Conservation (phyloP, 2,113 vertebrate species). For the Neodontobutis hainanensis region DNA sequence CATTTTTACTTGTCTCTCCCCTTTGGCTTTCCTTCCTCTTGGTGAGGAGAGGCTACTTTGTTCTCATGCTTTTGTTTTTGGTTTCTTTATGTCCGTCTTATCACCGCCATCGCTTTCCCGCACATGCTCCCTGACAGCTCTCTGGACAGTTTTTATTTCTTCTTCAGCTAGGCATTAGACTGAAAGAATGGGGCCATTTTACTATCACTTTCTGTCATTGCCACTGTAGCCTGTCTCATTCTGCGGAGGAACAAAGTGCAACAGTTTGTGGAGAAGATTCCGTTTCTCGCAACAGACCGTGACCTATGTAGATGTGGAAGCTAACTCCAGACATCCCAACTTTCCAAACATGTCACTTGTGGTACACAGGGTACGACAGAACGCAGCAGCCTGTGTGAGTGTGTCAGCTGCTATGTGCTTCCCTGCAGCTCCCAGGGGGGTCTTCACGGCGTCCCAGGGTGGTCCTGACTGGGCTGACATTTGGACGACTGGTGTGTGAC, state of each 20-base stretch:
- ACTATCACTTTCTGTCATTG: conserved; percentile 40
- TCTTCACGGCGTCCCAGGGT: conserved; percentile 52
- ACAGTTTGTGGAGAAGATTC: conserved; percentile 13
- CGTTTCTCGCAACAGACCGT: conserved; percentile 18
- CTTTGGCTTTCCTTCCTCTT: conserved; percentile 33
- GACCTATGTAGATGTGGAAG: conserved; percentile 22
- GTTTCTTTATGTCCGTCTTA: conserved; percentile 27
- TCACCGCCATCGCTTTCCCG: background rate
- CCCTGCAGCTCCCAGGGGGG: conserved; percentile 56
- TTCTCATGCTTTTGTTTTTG: conserved; percentile 46
- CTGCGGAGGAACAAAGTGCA: conserved; percentile 18
- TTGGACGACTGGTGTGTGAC: conserved; percentile 62
- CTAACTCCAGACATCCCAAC: conserved; percentile 25
- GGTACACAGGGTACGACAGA: conserved; percentile 16
- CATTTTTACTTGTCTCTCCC: conserved; percentile 24
- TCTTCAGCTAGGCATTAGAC: conserved; percentile 39
- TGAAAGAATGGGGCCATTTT: conserved; percentile 70
- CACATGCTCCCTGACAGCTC: conserved; percentile 27
- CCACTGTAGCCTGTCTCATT: conserved; percentile 20
- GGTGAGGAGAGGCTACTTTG: conserved; percentile 33
- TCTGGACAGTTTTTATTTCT: conserved; percentile 30
- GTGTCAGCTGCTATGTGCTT: conserved; percentile 63
- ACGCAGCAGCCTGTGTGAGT: conserved; percentile 17
- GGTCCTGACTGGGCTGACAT: conserved; percentile 69
- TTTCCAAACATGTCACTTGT: conserved; percentile 21